phyloP scores from a whole-genome alignment of 2,888 invertebrate genomes.

The Boloria euphrosyne region DNA sequence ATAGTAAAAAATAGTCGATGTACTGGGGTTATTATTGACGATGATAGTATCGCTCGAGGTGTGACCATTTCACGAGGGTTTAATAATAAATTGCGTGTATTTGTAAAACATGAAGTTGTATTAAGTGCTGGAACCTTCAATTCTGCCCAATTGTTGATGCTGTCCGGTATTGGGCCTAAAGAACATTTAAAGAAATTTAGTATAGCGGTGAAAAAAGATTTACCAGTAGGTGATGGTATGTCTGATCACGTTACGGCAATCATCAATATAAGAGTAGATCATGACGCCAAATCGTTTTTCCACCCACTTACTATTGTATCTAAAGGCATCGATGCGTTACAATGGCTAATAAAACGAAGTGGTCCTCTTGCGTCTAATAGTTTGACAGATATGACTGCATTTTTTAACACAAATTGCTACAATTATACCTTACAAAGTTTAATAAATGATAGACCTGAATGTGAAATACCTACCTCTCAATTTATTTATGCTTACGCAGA shows the following conservation, averaged over 20 bases:
- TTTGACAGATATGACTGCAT: slow-evolving; percentile 53
- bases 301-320: slow-evolving; percentile 31
- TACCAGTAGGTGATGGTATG: slow-evolving; percentile 60
- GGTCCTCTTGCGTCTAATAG: slow-evolving; percentile 59
- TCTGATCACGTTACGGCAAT: slow-evolving; percentile 57
- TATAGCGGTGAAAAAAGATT: slow-evolving; percentile 50
- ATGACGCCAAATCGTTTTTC: slow-evolving; percentile 24
- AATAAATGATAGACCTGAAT: slow-evolving; percentile 46
- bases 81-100: slow-evolving; percentile 42
- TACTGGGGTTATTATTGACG: slow-evolving; percentile 55
- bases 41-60: slow-evolving; percentile 50
- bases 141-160: slow-evolving; percentile 61
- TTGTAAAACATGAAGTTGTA: slow-evolving; percentile 57
- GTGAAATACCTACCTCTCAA: slow-evolving; percentile 57
- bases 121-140: slow-evolving; percentile 61
- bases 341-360: slow-evolving; percentile 42
- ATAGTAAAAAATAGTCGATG: slow-evolving; percentile 55
- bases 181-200: slow-evolving; percentile 50
- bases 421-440: slow-evolving; percentile 46
- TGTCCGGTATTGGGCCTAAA: slow-evolving; percentile 62
- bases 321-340: slow-evolving; percentile 33
- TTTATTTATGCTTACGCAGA: slow-evolving; percentile 53
- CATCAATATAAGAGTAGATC: slow-evolving; percentile 49
- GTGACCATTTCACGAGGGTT: slow-evolving; percentile 46
- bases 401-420: slow-evolving; percentile 60